Conservation (phyloP, 64 coral and sea anemone species). For the Cladopsammia gracilis region DNA sequence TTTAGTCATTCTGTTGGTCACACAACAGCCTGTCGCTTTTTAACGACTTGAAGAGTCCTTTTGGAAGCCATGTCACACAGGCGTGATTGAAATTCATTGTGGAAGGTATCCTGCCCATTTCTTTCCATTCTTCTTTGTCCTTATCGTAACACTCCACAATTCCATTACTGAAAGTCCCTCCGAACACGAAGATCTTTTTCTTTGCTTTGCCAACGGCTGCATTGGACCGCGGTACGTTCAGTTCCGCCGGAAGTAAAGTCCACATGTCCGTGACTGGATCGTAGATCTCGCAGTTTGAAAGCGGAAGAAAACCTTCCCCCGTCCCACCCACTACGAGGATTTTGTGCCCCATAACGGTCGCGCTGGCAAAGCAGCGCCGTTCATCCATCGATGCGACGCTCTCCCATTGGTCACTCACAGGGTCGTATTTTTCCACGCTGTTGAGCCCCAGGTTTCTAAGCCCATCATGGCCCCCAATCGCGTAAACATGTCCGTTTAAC, state of each 20-base stretch:
- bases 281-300: conserved; percentile 35
- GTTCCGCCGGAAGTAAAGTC: conserved; percentile 6
- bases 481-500: background rate
- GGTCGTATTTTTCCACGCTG: conserved; percentile 38
- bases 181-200: conserved; percentile 39
- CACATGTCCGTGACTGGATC: conserved; percentile 24
- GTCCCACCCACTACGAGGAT: conserved; percentile 33
- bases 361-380: conserved; percentile 7
- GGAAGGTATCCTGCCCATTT: background rate
- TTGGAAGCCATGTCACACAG: conserved; percentile 21
- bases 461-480: conserved; percentile 31
- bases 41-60: background rate
- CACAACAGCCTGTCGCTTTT: background rate
- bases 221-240: conserved; percentile 8
- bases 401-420: background rate
- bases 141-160: conserved; percentile 12
- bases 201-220: background rate
- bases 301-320: conserved; percentile 1
- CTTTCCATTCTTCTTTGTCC: background rate
- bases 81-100: background rate
- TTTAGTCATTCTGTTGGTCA: conserved; percentile 14
- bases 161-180: conserved; percentile 11
- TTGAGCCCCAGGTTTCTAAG: conserved; percentile 11
- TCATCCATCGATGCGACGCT: conserved; percentile 3
- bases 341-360: conserved; percentile 25